phyloP scores from a whole-genome alignment of 2,888 invertebrate genomes.

The Suillia variegata region DNA sequence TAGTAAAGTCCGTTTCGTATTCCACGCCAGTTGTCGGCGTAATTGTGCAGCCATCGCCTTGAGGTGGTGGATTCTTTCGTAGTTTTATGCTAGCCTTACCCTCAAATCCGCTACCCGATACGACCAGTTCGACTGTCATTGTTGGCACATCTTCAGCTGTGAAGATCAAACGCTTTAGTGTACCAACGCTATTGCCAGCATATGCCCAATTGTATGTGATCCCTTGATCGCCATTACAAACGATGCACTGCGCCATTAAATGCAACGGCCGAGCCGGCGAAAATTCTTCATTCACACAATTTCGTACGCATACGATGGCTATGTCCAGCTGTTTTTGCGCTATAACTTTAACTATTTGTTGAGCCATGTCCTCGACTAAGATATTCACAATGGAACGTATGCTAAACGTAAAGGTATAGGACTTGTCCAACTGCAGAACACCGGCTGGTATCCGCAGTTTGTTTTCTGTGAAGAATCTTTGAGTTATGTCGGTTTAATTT shows the following conservation, averaged over 20 bases:
- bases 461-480: conserved; percentile 8
- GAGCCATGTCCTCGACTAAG: conserved; percentile 11
- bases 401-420: conserved; percentile 27
- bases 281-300: conserved; percentile 32
- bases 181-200: conserved; percentile 7
- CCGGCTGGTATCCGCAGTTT: conserved; percentile 8
- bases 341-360: conserved; percentile 27
- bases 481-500: neutral
- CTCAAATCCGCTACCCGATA: neutral
- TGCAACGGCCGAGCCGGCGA: conserved; percentile 28
- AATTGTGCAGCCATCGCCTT: conserved; percentile 28
- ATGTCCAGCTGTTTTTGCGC: conserved; percentile 22
- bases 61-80: conserved; percentile 30
- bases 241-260: conserved; percentile 26
- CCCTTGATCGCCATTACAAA: conserved; percentile 13
- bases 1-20: conserved; percentile 34
- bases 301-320: conserved; percentile 33
- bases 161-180: conserved; percentile 20
- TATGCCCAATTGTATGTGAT: conserved; percentile 17
- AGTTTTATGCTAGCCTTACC: conserved; percentile 22
- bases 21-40: conserved; percentile 30
- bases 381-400: conserved; percentile 32
- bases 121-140: neutral
- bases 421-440: conserved; percentile 11
- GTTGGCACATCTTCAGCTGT: conserved; percentile 3